Conservation (phyloP, 2,113 vertebrate species). For the Rattus rattus region DNA sequence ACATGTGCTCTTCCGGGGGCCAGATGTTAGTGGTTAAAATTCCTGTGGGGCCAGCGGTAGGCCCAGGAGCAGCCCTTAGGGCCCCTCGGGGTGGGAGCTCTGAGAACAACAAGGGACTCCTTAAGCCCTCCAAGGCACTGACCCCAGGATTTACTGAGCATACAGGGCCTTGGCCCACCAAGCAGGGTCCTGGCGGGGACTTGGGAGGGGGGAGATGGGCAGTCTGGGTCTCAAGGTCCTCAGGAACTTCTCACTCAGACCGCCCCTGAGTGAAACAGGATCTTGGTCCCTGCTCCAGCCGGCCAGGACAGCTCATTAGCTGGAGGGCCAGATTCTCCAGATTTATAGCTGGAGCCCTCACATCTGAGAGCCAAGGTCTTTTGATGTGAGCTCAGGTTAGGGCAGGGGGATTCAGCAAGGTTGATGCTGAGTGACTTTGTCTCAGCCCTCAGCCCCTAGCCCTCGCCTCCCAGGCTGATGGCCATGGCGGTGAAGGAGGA, state of each 20-base stretch:
- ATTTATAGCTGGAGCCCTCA: slow-evolving; percentile 55
- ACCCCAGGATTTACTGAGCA: background rate
- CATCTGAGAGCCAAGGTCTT: slow-evolving; percentile 49
- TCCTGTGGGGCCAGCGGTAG: slow-evolving; percentile 57
- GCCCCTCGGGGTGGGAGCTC: background rate
- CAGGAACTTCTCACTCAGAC: background rate
- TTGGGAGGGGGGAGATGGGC: background rate
- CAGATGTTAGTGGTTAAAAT: slow-evolving; percentile 79
- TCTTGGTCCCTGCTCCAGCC: background rate
- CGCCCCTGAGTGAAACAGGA: slow-evolving; percentile 43
- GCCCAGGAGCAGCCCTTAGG: background rate
- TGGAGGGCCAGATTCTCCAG: slow-evolving; percentile 10
- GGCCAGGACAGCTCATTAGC: slow-evolving; percentile 54
- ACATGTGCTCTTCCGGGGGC: slow-evolving; percentile 72
- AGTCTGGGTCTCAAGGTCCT: background rate
- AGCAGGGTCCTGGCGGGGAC: background rate
- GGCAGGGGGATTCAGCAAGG: slow-evolving; percentile 36
- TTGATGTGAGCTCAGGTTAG: slow-evolving; percentile 68
- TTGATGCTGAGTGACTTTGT: slow-evolving; percentile 37
- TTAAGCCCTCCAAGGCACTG: background rate
- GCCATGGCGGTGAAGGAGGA: background rate
- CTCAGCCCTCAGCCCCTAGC: background rate
- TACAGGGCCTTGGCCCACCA: background rate
- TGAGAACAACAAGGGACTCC: background rate
- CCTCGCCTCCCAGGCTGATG: background rate